Evolutionary conservation across 1,140 invertebrate genomes (phyloP), one percentile per base, ranked within the genome.

Genomic region (Listronotus oregonensis): DNA sequence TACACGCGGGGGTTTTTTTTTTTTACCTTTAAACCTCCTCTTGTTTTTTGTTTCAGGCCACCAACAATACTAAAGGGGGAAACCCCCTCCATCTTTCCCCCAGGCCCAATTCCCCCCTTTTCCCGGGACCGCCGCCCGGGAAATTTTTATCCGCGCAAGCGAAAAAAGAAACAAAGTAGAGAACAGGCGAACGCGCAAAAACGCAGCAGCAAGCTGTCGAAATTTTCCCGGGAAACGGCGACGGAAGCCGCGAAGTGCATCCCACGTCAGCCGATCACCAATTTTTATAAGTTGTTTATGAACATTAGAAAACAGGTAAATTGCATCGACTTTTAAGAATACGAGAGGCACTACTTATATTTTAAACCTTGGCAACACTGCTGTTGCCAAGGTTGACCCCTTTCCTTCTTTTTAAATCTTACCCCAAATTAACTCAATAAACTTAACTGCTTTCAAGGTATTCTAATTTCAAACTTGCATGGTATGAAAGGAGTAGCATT

Each of bases 201-300:
- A 34, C 77, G 69, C 67, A 82, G 70, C 34, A 81, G 77, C 71
- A 80, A 71, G 47, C 70, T 61, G 39, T 79, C 69, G 68, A 82
- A 71, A 34, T n/a, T n/a, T n/a, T n/a, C 80, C 75, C 68, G 78
- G 71, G 60, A 78, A 76, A 75, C 72, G 75, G 44, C 77, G 10
- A 76, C 80, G 0, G 79, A 80, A 40, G 72, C 79, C 80, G 64
- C 5, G 34, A 84, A 77, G 76, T 84, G 44, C 83, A 85, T 83
- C 81, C 90, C 85, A 93, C 79, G 85, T 80, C 84, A 93, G 82
- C 86, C 94, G 8, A 85, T 94, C 32, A 89, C 89, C 2, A 96
- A 95, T 79, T 94, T 92, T 71, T 97, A 94, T 82, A 94, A 97
- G 80, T 86, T 96, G 81, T 97, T 90, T 76, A 82, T 97, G 15